Evolutionary conservation across 2,888 invertebrate genomes (phyloP), one percentile per base, ranked within the genome.

Genomic region (Tipula confusa): DNA sequence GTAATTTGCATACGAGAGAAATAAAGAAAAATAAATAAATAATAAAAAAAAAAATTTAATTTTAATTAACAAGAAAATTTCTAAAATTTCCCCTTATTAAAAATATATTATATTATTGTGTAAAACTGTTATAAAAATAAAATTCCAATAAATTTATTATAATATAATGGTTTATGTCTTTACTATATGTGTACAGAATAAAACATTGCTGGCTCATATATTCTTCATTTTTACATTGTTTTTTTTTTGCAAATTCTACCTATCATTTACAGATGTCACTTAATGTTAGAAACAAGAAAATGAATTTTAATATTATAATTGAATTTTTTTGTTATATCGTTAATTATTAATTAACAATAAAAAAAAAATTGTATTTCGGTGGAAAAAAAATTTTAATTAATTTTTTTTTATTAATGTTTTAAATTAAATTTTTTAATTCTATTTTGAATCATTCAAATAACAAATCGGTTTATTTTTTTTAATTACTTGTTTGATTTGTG

Each of bases 181-280:
- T 64, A 64, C 64, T 64, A 24, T 43, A 43, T 43, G 43, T 43
- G 43, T 43, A 43, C 5, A 43, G n/a, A 43, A 43, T 43, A 43
- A n/a, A 43, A 43, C 43, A 43, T n/a, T 15, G 43, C 43, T 43
- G 43, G 43, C 43, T 43, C 43, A 43, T 43, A 43, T 43, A 43
- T 31, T 31, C 31, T 31, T 31, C 31, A 31, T 5, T 31, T 43
- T 13, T n/a, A n/a, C 15, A n/a, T 1, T 1, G n/a, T 43, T 2
- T n/a, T n/a, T 6, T n/a, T n/a, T 43, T 64, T 64, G 18, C 64
- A 64, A 18, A 64, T 64, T 64, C 1, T 24, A 64, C 18, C 24
- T 64, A 64, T 64, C 64, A 64, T 64, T 64, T 24, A 64, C 24
- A 64, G 64, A 64, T 64, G 64, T 64, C 64, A 64, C 64, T 64